These are phyloP conservation scores for Terebella lapidaria DNA, from an alignment of 2,888 invertebrate genomes.

Conservation along the genomic window DNA sequence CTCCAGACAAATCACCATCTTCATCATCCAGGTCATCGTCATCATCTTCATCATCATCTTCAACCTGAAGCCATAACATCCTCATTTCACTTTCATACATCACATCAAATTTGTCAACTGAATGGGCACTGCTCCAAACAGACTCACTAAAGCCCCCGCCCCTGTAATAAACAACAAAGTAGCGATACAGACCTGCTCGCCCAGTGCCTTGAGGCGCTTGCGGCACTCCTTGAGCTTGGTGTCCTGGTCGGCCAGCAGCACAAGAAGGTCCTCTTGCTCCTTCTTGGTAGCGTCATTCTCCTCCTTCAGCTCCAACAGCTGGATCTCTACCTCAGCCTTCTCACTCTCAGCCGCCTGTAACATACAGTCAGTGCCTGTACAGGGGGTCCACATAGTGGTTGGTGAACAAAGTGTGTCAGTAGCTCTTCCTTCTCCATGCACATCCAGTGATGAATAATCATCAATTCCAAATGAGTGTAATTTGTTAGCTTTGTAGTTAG, in stretches of 20 bases:
- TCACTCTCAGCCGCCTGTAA: constrained; percentile 7
- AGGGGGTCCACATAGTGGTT: no score
- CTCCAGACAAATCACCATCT: constrained; percentile 6
- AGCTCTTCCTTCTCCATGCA: no score
- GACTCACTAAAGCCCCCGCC: no score
- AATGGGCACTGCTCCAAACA: not conserved
- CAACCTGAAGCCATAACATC: constrained; percentile 6
- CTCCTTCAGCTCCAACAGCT: constrained; percentile 30
- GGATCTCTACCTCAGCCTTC: constrained; percentile 27
- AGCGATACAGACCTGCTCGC: constrained; percentile 42
- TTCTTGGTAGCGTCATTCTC: constrained; percentile 61
- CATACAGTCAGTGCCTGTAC: no score
- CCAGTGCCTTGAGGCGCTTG: constrained; percentile 49
- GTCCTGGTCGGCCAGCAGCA: constrained; percentile 85
- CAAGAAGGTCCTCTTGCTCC: constrained; percentile 90
- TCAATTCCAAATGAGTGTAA: not conserved
- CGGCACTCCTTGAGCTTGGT: constrained; percentile 66
- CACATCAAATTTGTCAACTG: not conserved
- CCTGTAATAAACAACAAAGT: not conserved
- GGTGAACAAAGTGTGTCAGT: no score
- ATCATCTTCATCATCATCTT: constrained; percentile 21
- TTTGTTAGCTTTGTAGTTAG: not conserved
- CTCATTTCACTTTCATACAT: not conserved
- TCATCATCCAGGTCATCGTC: constrained; percentile 16
- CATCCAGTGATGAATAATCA: no score